phyloP scores from a whole-genome alignment of 2,113 vertebrate species.

The Willisornis vidua region DNA sequence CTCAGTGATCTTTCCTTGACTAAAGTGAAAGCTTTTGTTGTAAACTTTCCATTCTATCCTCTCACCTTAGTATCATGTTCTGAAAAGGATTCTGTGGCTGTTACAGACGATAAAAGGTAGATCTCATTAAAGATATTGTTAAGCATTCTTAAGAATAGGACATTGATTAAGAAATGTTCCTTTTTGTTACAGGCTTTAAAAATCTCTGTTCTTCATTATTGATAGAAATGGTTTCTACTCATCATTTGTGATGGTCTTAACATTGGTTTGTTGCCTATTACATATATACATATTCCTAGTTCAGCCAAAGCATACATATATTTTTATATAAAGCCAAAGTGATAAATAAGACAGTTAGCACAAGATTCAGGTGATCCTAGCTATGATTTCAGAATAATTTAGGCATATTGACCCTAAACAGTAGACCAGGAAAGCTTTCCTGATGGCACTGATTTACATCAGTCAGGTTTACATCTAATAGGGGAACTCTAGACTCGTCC shows the following conservation, averaged over 20 bases:
- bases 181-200: conserved; percentile 22
- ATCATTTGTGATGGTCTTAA: background rate
- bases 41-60: conserved; percentile 36
- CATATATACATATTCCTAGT: background rate
- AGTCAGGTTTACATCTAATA: background rate
- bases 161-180: conserved; percentile 1
- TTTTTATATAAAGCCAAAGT: background rate
- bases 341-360: background rate
- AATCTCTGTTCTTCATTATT: background rate
- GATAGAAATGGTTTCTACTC: background rate
- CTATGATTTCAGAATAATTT: background rate
- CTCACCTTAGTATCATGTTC: background rate
- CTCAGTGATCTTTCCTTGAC: background rate
- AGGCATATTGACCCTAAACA: background rate
- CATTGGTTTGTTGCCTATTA: background rate
- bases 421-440: background rate
- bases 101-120: conserved; percentile 13
- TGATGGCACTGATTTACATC: background rate
- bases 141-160: background rate
- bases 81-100: background rate
- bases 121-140: conserved; percentile 32
- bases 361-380: background rate
- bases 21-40: conserved; percentile 38
- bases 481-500: background rate
- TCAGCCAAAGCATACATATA: background rate